These are phyloP conservation scores for Halocynthia aurantium DNA, from an alignment of 23 tunicate genomes.

Conservation along the genomic window DNA sequence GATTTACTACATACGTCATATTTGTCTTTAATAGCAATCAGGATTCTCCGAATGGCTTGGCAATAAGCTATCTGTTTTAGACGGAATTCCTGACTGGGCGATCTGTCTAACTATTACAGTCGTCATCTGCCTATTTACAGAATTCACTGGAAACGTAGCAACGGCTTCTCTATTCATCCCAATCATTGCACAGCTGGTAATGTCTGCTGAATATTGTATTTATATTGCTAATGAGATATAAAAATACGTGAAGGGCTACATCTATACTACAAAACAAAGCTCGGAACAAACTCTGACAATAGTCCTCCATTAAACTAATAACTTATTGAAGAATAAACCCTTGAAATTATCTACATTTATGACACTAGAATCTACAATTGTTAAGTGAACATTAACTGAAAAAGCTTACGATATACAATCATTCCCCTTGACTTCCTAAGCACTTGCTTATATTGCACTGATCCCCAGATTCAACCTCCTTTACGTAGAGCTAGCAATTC, in stretches of 20 bases:
- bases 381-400: background rate
- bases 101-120: background rate
- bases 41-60: slow-evolving; percentile 8
- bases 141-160: background rate
- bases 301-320: too few relatives aligned
- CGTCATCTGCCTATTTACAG: background rate
- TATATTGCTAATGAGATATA: background rate
- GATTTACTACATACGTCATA: background rate
- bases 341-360: background rate
- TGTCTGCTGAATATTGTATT: background rate
- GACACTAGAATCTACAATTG: background rate
- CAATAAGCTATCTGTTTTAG: background rate
- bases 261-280: background rate
- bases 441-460: too few relatives aligned
- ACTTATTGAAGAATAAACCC: too few relatives aligned
- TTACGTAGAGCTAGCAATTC: too few relatives aligned
- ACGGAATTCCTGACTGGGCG: slow-evolving; percentile 1
- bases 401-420: background rate
- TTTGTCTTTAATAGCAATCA: background rate
- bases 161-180: slow-evolving; percentile 8
- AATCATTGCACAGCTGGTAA: background rate
- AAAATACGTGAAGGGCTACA: background rate
- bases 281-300: too few relatives aligned
- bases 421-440: too few relatives aligned
- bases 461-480: too few relatives aligned